Percentiles rank a stretch among this genome's conserved stretches.
Evolutionary conservation across 2,113 vertebrate species (phyloP).

Genomic region (Mesocricetus auratus): DNA sequence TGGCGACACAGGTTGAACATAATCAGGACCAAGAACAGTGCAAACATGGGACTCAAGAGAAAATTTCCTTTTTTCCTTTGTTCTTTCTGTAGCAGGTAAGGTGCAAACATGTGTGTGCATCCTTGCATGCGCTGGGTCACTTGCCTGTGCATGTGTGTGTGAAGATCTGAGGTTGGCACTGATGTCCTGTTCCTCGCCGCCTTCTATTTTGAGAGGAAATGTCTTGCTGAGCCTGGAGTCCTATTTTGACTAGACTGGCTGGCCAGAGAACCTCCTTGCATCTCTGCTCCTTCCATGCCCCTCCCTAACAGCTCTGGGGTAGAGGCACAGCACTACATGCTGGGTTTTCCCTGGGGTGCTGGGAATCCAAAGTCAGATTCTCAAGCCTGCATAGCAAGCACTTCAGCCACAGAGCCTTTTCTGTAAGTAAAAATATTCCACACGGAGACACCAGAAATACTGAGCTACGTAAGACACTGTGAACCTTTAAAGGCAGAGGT

Average conservation of each 20-base stretch:
- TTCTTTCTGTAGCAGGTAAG: neutral
- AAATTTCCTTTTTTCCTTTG: neutral
- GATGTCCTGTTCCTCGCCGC: neutral
- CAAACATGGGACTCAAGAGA: neutral
- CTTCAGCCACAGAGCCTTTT: neutral
- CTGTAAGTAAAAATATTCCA: conserved; percentile 5
- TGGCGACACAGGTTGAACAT: neutral
- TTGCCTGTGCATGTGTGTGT: neutral
- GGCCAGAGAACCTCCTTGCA: neutral
- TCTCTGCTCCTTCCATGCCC: neutral
- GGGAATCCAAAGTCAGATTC: neutral
- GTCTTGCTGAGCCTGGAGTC: neutral
- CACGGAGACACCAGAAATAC: neutral
- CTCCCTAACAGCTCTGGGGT: neutral
- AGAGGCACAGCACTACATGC: neutral
- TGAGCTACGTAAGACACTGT: neutral
- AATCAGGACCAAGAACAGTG: neutral
- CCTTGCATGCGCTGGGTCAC: neutral
- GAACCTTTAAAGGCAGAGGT: neutral
- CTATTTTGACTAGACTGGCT: neutral
- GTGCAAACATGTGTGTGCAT: neutral
- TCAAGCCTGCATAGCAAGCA: neutral
- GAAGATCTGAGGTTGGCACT: neutral
- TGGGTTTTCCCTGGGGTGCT: neutral
- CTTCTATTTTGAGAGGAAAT: neutral